Evolutionary conservation across 2,797 vertebrate species (phyloP), one percentile per base, ranked within the genome.

Genomic region (Lycodopsis pacificus): DNA sequence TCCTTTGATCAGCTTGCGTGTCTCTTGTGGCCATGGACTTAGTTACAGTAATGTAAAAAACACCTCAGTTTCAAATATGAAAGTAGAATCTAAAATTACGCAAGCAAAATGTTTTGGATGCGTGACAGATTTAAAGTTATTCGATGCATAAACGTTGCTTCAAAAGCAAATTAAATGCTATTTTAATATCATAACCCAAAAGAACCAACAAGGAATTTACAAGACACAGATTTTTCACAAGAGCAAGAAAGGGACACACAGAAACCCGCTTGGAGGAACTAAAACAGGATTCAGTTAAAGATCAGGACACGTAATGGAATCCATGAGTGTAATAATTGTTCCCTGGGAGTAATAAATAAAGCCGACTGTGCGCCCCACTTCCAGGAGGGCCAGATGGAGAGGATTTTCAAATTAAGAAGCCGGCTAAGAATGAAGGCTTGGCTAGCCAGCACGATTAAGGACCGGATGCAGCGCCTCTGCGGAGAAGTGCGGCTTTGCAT

Each of bases 301-400:
- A 66, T 56, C 44, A 20, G 8, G 42, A 78, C n/a, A 20, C n/a
- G 20, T 36, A 59, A 58, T 38, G 46, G 34, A 53, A 32, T 40
- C 17, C 4, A 66, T 53, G 65, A 46, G 58, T 7, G 4, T 14
- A 66, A 62, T n/a, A 68, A 53, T 46, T 38, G 25, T 36, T 80
- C 65, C 61, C 22, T 34, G 40, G 40, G 4, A 65, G 57, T 12
- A 70, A 75, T 62, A 54, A 71, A 58, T 42, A 38, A 34, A 71
- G 48, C 22, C 25, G 62, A 53, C 32, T 27, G 46, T 62, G 58
- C 20, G 57, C 66, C 71, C 64, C 30, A 10, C 66, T 64, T 77
- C 73, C 53, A 73, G 64, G 58, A 71, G 68, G 75, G 77, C 14
- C 53, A 65, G 57, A 81, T 61, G 64, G 61, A 78, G 44, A 27